phyloP scores from a whole-genome alignment of 2,797 vertebrate species.

The Acropternis orthonyx region DNA sequence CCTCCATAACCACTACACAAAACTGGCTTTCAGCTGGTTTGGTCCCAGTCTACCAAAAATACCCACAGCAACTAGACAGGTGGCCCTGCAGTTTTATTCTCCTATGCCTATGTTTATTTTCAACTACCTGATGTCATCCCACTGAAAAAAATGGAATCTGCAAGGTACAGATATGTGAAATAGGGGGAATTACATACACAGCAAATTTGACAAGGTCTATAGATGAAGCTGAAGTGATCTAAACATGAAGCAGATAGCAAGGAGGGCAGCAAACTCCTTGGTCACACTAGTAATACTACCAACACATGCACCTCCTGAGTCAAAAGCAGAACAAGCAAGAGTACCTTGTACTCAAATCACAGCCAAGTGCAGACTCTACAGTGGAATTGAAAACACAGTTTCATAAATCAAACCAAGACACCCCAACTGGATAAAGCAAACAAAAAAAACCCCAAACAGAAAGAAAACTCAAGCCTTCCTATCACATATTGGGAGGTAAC shows the following conservation, averaged over 20 bases:
- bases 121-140: neutral
- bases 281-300: neutral
- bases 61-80: neutral
- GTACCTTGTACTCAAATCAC: neutral
- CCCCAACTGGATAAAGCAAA: neutral
- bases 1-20: neutral
- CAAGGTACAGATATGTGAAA: neutral
- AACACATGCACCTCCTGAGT: neutral
- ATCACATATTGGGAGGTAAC: neutral
- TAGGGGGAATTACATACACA: neutral
- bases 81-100: neutral
- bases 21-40: neutral
- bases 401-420: neutral
- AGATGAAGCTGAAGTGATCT: neutral
- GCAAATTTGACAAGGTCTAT: fast-evolving
- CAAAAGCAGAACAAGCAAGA: neutral
- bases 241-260: neutral
- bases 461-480: neutral
- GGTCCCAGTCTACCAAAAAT: neutral
- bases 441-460: neutral
- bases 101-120: neutral
- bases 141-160: neutral
- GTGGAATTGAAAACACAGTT: neutral
- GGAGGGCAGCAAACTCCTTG: fast-evolving
- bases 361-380: neutral